A percentile compares a stretch with the other conserved stretches of the same genome.
phyloP scores from a whole-genome alignment of 2,113 vertebrate species.

The Dascyllus trimaculatus region DNA sequence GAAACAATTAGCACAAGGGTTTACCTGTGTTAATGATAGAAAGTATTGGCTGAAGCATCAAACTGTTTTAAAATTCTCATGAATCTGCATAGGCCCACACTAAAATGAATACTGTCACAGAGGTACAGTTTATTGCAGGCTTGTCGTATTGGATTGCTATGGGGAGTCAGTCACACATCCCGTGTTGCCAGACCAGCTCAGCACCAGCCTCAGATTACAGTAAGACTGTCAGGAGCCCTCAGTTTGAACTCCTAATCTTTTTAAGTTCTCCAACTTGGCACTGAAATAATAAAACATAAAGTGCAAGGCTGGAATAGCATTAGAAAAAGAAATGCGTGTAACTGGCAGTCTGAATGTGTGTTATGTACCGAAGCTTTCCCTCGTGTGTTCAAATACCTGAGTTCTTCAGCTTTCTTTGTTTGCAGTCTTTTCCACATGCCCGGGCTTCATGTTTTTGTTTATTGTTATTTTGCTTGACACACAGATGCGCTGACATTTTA shows the following conservation, averaged over 20 bases:
- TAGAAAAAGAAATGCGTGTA: conserved; percentile 7
- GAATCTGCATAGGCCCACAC: neutral
- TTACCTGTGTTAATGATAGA: too few species aligned
- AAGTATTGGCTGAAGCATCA: too few species aligned
- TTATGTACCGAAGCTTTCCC: conserved; percentile 10
- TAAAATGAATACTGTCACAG: neutral
- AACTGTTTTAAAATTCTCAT: neutral
- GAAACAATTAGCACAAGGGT: too few species aligned
- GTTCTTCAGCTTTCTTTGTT: conserved; percentile 55
- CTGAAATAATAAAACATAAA: conserved; percentile 44
- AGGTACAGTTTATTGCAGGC: conserved; percentile 6
- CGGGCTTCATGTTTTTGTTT: conserved; percentile 48
- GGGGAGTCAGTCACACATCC: conserved; percentile 15
- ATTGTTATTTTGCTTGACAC: conserved; percentile 57
- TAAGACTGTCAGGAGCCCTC: conserved; percentile 26
- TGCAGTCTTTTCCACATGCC: conserved; percentile 36
- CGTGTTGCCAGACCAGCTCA: conserved; percentile 2
- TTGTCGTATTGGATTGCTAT: conserved; percentile 8
- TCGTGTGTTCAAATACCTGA: conserved; percentile 26
- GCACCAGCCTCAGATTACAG: conserved; percentile 35
- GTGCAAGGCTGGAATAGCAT: neutral
- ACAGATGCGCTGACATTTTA: conserved; percentile 52
- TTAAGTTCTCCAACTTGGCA: conserved; percentile 28
- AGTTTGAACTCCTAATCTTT: conserved; percentile 55
- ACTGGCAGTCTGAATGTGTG: conserved; percentile 25